Evolutionary conservation across 2,797 vertebrate genomes (phyloP).

Genomic region (Spondyliosoma cantharus): DNA sequence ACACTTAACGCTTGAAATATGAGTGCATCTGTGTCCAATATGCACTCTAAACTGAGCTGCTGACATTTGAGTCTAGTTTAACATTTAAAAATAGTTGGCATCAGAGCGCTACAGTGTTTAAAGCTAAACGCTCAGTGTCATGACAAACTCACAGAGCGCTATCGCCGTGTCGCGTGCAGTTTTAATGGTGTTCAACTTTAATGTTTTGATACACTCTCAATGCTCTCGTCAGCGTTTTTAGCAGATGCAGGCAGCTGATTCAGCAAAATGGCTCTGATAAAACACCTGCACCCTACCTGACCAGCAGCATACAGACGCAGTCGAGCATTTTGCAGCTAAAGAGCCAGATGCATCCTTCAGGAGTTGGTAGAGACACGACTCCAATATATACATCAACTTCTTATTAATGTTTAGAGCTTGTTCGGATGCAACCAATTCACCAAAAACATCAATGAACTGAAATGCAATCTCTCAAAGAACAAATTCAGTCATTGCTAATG

Average conservation of each 20-base stretch:
- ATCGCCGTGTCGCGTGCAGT: neutral
- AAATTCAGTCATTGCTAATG: no score
- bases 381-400: neutral
- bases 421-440: neutral
- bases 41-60: neutral
- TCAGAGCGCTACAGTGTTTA: neutral
- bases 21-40: neutral
- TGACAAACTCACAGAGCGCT: neutral
- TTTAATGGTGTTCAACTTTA: neutral
- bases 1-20: neutral
- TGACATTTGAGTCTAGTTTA: neutral
- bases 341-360: no score
- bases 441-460: neutral
- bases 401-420: neutral
- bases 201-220: neutral
- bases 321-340: no score
- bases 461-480: no score
- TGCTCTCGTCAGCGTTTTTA: neutral
- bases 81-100: neutral
- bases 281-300: neutral
- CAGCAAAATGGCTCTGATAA: no score
- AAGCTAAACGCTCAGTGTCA: no score
- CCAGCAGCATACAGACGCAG: neutral
- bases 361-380: no score
- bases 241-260: neutral